Percentiles rank a stretch among this genome's conserved stretches.
Evolutionary conservation across 2,797 vertebrate species (phyloP).

Genomic region (Halcyon badia): DNA sequence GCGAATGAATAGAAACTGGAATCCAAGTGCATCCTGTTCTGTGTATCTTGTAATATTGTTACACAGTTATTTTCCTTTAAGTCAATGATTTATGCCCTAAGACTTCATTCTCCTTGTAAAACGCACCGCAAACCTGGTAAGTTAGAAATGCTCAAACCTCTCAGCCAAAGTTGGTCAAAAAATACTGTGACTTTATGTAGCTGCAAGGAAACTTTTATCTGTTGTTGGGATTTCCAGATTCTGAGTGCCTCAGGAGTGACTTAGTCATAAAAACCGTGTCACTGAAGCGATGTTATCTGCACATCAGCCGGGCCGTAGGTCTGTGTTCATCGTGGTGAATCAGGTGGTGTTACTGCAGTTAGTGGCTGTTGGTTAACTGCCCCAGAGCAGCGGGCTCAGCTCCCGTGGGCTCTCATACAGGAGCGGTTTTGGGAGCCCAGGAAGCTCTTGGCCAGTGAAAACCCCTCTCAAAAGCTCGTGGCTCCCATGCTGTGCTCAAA

Average conservation of each 20-base stretch:
- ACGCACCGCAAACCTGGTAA: slow-evolving; percentile 18
- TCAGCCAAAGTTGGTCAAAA: slow-evolving; percentile 53
- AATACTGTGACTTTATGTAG: slow-evolving; percentile 32
- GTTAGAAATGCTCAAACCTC: slow-evolving; percentile 54
- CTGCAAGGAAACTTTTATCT: slow-evolving; percentile 58
- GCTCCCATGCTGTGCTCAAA: slow-evolving; percentile 20
- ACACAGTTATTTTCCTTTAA: slow-evolving; percentile 72
- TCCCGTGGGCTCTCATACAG: neutral
- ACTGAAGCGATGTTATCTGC: slow-evolving; percentile 33
- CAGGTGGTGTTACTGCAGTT: slow-evolving; percentile 30
- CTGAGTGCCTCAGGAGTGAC: neutral
- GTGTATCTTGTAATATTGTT: slow-evolving; percentile 66
- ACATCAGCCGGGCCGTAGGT: neutral
- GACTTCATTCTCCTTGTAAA: slow-evolving; percentile 64
- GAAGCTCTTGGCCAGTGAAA: neutral
- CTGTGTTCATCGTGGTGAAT: neutral
- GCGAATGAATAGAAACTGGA: slow-evolving; percentile 60
- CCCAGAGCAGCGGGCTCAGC: slow-evolving; percentile 5
- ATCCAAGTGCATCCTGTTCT: slow-evolving; percentile 68
- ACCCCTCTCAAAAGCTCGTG: neutral
- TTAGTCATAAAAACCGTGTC: slow-evolving; percentile 57
- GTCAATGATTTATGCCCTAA: slow-evolving; percentile 61
- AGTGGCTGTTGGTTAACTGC: neutral
- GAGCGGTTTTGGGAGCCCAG: neutral
- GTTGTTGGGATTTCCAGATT: slow-evolving; percentile 52